These are phyloP conservation scores for Catocala sponsa DNA, from an alignment of 2,888 invertebrate genomes.

Conservation along the genomic window DNA sequence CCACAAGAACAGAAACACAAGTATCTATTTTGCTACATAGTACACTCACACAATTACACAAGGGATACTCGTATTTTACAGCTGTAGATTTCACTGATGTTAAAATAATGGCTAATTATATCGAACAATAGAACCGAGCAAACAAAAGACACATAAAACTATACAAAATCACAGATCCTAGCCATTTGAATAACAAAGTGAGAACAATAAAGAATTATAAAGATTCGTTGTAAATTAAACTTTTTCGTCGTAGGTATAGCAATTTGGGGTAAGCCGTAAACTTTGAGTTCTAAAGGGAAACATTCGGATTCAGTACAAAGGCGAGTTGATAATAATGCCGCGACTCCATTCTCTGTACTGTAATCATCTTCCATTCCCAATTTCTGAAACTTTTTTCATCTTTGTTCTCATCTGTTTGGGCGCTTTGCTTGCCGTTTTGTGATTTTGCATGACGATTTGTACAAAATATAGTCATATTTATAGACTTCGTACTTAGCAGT, in stretches of 20 bases:
- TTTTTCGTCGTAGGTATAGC: conserved; percentile 67
- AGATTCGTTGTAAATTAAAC: conserved; percentile 74
- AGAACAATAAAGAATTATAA: conserved; percentile 69
- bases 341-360: conserved; percentile 84
- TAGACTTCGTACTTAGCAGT: too few relatives aligned
- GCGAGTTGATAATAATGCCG: conserved; percentile 82
- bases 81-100: too few relatives aligned
- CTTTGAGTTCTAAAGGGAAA: conserved; percentile 74
- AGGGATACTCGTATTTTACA: too few relatives aligned
- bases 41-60: too few relatives aligned
- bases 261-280: conserved; percentile 70
- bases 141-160: conserved; percentile 27
- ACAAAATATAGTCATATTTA: conserved; percentile 4
- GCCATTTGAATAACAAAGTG: conserved; percentile 51
- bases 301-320: conserved; percentile 82
- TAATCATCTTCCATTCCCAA: conserved; percentile 84
- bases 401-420: conserved; percentile 84
- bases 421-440: conserved; percentile 70
- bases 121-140: too few relatives aligned
- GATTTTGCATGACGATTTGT: conserved; percentile 62
- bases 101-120: too few relatives aligned
- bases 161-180: conserved; percentile 34
- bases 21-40: too few relatives aligned
- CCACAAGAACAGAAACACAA: too few relatives aligned
- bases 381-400: conserved; percentile 86